Percentiles rank a stretch among this genome's conserved stretches.
Conservation (phyloP, 2,113 vertebrate species). For the Motacilla alba region DNA sequence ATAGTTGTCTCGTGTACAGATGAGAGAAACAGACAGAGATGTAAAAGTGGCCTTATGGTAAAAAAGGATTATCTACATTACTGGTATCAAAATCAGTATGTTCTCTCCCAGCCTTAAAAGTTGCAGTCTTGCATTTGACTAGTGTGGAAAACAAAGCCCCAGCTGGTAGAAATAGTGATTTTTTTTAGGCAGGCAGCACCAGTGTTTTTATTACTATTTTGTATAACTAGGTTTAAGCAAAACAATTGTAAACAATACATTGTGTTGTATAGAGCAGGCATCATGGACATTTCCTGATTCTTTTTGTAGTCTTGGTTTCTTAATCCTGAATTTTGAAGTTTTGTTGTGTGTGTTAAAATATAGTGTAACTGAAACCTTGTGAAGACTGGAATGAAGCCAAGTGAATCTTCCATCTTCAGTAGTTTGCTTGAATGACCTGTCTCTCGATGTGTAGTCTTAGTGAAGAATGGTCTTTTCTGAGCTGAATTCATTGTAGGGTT, state of each 20-base stretch:
- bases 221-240: neutral
- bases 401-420: neutral
- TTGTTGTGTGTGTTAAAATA: neutral
- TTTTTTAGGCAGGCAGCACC: neutral
- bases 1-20: neutral
- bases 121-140: neutral
- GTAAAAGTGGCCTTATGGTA: neutral
- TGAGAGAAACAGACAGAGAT: neutral
- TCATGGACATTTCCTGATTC: neutral
- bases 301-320: neutral
- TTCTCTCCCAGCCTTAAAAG: neutral
- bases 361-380: neutral
- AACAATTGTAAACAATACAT: neutral
- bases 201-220: neutral
- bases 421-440: neutral
- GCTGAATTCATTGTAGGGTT: neutral
- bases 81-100: neutral
- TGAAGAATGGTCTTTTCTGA: neutral
- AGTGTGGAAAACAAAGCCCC: neutral
- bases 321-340: neutral
- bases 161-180: neutral
- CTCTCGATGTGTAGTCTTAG: neutral
- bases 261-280: neutral
- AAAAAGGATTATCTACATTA: neutral
- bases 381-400: neutral